A percentile compares a stretch with the other conserved stretches of the same genome.
Evolutionary conservation across 1,140 invertebrate species (phyloP).

Genomic region (Drosophila baimaii): DNA sequence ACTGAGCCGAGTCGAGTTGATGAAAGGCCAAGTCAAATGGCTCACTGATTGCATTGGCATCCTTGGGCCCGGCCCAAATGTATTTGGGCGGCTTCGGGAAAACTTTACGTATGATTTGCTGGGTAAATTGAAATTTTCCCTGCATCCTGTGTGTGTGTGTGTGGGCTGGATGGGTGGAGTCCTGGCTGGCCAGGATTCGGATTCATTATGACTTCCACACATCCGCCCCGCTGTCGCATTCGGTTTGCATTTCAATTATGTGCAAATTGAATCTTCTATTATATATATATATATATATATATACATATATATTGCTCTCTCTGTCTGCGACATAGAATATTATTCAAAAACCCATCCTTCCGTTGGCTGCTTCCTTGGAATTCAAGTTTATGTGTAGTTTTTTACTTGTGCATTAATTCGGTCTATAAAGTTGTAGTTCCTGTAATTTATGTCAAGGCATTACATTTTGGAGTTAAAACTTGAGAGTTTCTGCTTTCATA

Average conservation of each 20-base stretch:
- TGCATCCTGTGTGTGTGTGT: conserved; percentile 42
- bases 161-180: no score
- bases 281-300: not conserved
- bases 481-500: no score
- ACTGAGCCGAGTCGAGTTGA: conserved; percentile 34
- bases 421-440: not conserved
- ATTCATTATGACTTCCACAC: conserved; percentile 57
- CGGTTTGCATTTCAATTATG: conserved; percentile 56
- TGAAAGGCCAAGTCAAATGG: conserved; percentile 78
- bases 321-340: not conserved
- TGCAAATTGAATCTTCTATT: conserved; percentile 33
- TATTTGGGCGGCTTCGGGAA: conserved; percentile 23
- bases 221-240: conserved; percentile 25
- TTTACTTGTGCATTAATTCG: no score
- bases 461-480: no score
- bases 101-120: conserved; percentile 80
- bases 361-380: not conserved
- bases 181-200: conserved; percentile 3
- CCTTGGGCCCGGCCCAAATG: conserved; percentile 16
- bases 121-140: conserved; percentile 73
- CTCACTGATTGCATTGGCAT: conserved; percentile 68
- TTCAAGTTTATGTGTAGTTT: not conserved
- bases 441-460: no score
- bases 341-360: not conserved
- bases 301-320: no score